phyloP scores from a whole-genome alignment of 2,113 vertebrate genomes.

The Coturnix japonica region DNA sequence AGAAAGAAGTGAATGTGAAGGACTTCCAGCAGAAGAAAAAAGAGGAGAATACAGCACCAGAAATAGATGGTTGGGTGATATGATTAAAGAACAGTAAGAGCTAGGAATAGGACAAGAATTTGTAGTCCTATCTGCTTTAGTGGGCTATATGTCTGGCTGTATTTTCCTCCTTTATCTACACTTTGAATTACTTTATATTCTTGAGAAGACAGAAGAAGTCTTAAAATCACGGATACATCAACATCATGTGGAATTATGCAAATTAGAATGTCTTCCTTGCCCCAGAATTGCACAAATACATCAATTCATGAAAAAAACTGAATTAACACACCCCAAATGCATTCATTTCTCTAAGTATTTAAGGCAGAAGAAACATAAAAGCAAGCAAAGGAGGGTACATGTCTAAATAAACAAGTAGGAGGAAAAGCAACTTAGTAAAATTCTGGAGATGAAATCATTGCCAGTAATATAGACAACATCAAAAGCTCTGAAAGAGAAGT shows the following conservation, averaged over 20 bases:
- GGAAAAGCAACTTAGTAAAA: neutral
- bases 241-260: neutral
- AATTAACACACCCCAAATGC: neutral
- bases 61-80: neutral
- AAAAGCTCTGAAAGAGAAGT: neutral
- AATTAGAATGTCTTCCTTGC: neutral
- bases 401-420: neutral
- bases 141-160: neutral
- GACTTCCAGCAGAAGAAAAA: neutral
- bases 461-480: neutral
- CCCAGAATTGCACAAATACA: neutral
- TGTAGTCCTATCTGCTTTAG: neutral
- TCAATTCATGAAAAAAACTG: neutral
- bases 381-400: neutral
- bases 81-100: neutral
- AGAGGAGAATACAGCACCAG: neutral
- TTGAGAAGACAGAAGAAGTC: neutral
- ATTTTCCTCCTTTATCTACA: neutral
- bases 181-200: neutral
- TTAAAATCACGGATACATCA: neutral
- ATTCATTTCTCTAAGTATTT: neutral
- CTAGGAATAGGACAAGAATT: neutral
- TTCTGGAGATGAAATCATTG: neutral
- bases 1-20: neutral
- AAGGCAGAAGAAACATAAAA: neutral